A percentile compares a stretch with the other conserved stretches of the same genome.
phyloP scores from a whole-genome alignment of 1,140 invertebrate species.

The Cherax quadricarinatus region DNA sequence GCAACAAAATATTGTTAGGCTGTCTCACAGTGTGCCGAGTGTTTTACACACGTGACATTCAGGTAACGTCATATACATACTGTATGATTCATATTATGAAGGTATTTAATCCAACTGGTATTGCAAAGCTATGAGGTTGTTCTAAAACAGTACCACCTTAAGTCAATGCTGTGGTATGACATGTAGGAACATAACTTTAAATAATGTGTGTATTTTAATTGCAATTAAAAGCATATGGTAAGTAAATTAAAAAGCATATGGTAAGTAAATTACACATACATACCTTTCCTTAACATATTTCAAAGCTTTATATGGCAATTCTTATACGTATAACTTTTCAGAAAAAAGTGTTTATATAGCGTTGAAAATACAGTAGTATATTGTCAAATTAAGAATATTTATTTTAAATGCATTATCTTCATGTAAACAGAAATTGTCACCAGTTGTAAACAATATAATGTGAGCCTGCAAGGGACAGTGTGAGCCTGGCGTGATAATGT shows the following conservation, averaged over 20 bases:
- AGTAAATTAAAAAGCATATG: constrained; percentile 13
- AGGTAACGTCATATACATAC: constrained; percentile 7
- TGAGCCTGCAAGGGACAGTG: constrained; percentile 63
- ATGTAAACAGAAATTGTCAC: constrained; percentile 15
- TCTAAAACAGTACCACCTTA: background rate
- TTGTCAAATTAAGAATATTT: constrained; percentile 7
- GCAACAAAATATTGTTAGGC: constrained; percentile 16
- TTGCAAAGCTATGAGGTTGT: constrained; percentile 13
- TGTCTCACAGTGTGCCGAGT: background rate
- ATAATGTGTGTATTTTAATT: constrained; percentile 5
- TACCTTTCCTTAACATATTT: background rate
- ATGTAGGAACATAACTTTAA: too few species aligned
- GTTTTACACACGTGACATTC: background rate
- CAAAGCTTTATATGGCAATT: background rate
- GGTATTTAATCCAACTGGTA: constrained; percentile 25
- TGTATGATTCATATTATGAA: constrained; percentile 22
- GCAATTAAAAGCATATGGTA: background rate
- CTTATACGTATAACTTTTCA: background rate
- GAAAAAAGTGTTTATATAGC: background rate
- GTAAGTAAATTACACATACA: constrained; percentile 17
- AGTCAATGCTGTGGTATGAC: constrained; percentile 11
- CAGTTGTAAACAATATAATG: constrained; percentile 26
- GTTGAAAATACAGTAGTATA: too few species aligned
- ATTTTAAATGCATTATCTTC: constrained; percentile 19
- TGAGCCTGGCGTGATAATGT: constrained; percentile 59